Evolutionary conservation across 1,140 invertebrate genomes (phyloP), one percentile per base, ranked within the genome.

Genomic region (Zaprionus gabonicus): DNA sequence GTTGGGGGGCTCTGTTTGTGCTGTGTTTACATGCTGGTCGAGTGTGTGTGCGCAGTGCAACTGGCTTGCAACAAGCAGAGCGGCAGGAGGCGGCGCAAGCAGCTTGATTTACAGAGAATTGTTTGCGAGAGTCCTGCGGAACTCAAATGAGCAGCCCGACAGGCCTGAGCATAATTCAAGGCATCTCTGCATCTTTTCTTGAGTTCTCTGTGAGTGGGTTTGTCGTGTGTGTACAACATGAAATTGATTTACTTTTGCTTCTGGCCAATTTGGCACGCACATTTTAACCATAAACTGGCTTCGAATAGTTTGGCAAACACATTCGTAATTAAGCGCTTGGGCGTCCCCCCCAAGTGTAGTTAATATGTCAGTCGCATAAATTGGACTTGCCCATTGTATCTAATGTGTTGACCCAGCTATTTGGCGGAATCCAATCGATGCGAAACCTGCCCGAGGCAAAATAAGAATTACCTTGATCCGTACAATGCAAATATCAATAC

Each of bases 211-310:
- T 74, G 55, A 66, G 67, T 51, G 55, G 46, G 6, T 46, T n/a
- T 46, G 41, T 46, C 55, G 55, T 68, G 63, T 71, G 70, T 58
- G 58, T 55, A 65, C 57, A 72, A 80, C 69, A 80, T 67, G 56
- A 67, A 82, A 77, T 87, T 80, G 83, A 86, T 87, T 86, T 86
- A 82, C 80, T 74, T 72, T 66, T 65, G 69, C 80, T 80, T 70
- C 51, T 76, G 77, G 80, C 76, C 83, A 80, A 82, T 87, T 86
- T 76, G 80, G 71, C 79, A 76, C 82, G 80, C 69, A 72, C 65
- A 76, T 70, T 85, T 81, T 79, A 68, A 36, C 75, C 82, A 76
- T 41, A 41, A 57, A 60, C 69, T 57, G 67, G 56, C 67, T 65
- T 77, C 65, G 44, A 69, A 69, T 66, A 81, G 62, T 62, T 69